Evolutionary conservation across 2,113 vertebrate genomes (phyloP), one percentile per base, ranked within the genome.

Genomic region (Clarias magur): DNA sequence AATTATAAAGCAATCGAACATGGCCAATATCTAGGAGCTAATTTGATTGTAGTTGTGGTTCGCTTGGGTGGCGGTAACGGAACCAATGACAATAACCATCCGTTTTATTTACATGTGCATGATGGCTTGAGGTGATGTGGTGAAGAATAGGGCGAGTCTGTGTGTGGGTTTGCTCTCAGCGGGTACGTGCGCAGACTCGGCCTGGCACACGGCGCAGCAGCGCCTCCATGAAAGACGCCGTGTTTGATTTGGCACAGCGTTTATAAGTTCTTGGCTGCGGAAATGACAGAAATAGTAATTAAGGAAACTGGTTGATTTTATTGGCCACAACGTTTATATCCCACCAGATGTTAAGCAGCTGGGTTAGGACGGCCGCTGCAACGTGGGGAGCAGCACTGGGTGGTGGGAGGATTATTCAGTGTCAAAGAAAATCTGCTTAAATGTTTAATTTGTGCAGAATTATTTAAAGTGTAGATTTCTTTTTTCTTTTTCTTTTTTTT

Each of bases 211-310:
- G 21, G 68, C 10, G 87, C 89, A 86, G 89, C 59, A 91, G 92
- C 87, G 92, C 91, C 88, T 86, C 88, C 82, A 87, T 90, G 92
- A 88, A 82, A 90, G 92, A 93, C 92, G 91, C 90, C 92, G 82
- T 93, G 93, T 95, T 95, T 95, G 92, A 89, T 89, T 95, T 93
- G 85, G 87, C 94, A 88, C 90, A 30, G 93, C 93, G 94, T 96
- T 95, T 93, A 95, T 93, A 94, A 94, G 93, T 93, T 92, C 94
- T 59, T 95, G 92, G 92, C 92, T 94, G 93, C 90, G 93, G 96
- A 96, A 96, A 96, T 96, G 95, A 96, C 96, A 96, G 94, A 95
- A 95, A 95, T 95, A 94, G 94, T 95, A 94, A 96, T 96, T 95
- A 95, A 95, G 95, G 94, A 96, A 96, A 96, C 93, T 91, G 95